Conservation (phyloP, 35 echinoderm and acorn worm species). For the Strongylocentrotus purpuratus region DNA sequence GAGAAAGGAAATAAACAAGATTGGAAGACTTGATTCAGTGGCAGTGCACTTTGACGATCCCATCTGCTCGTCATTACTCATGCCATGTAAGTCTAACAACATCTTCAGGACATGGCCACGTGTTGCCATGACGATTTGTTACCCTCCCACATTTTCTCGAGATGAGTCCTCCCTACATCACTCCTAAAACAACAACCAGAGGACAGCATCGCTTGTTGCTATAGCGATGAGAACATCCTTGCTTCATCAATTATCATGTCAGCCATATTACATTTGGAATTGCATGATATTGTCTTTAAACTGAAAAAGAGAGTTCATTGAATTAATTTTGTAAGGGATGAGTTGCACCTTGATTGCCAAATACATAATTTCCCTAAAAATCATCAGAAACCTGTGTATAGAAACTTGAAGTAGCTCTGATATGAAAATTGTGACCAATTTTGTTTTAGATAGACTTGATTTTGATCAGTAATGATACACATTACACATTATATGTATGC, state of each 20-base stretch:
- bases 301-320: not conserved
- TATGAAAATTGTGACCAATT: too few species aligned
- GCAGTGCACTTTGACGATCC: not conserved
- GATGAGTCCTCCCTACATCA: not conserved
- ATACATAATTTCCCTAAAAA: too few species aligned
- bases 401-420: too few species aligned
- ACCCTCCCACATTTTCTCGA: not conserved
- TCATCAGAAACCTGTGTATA: too few species aligned
- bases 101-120: not conserved
- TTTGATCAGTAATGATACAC: too few species aligned
- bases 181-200: not conserved
- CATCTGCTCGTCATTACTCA: not conserved
- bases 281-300: not conserved
- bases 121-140: not conserved
- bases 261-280: not conserved
- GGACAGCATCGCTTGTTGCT: not conserved
- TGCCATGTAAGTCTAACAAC: conserved; percentile 9
- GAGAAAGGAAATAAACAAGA: not conserved
- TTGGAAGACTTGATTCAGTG: not conserved
- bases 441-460: too few species aligned
- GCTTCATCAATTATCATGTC: not conserved
- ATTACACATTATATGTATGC: too few species aligned
- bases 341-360: not conserved
- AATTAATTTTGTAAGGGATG: not conserved
- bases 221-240: not conserved